A percentile compares a stretch with the other conserved stretches of the same genome.
These are phyloP conservation scores for Drosophila sucinea DNA, from an alignment of 1,140 invertebrate genomes.

Conservation along the genomic window DNA sequence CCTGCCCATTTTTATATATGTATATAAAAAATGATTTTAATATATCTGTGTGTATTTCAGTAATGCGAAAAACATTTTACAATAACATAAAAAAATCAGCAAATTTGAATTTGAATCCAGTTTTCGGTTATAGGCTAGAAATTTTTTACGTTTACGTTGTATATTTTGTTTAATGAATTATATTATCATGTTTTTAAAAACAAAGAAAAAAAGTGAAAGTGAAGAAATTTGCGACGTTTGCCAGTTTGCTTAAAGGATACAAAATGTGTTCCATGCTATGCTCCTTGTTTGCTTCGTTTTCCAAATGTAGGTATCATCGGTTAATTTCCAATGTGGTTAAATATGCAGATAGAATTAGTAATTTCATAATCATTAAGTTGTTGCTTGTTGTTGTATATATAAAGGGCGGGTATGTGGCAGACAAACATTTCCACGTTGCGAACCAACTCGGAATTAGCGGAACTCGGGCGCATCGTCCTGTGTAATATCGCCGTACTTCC, in stretches of 20 bases:
- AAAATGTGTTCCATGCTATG: slow-evolving; percentile 44
- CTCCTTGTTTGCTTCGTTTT: slow-evolving; percentile 33
- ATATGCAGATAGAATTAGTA: slow-evolving; percentile 74
- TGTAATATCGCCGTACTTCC: slow-evolving; percentile 98
- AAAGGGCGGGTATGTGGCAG: slow-evolving; percentile 83
- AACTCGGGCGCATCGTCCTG: slow-evolving; percentile 90
- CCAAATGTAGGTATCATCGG: slow-evolving; percentile 51
- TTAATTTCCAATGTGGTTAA: slow-evolving; percentile 57
- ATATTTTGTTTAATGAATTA: slow-evolving; percentile 61
- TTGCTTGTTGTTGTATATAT: slow-evolving; percentile 76
- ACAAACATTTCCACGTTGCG: slow-evolving; percentile 76
- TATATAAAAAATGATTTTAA: slow-evolving; percentile 71
- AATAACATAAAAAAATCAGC: slow-evolving; percentile 65
- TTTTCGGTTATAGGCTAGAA: slow-evolving; percentile 47
- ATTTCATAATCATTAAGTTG: slow-evolving; percentile 79
- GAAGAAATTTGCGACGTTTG: slow-evolving; percentile 36
- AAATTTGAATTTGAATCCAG: slow-evolving; percentile 46
- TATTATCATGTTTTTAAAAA: slow-evolving; percentile 54
- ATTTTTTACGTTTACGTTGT: slow-evolving; percentile 39
- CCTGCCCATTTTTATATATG: slow-evolving; percentile 33
- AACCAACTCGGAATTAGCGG: slow-evolving; percentile 63
- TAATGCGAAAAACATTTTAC: slow-evolving; percentile 71
- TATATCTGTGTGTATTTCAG: slow-evolving; percentile 64
- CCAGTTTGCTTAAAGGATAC: slow-evolving; percentile 66
- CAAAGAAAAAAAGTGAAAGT: slow-evolving; percentile 36